Percentiles rank a stretch among this genome's conserved stretches.
Evolutionary conservation across 2,113 vertebrate species (phyloP).

Genomic region (Cacatua alba): DNA sequence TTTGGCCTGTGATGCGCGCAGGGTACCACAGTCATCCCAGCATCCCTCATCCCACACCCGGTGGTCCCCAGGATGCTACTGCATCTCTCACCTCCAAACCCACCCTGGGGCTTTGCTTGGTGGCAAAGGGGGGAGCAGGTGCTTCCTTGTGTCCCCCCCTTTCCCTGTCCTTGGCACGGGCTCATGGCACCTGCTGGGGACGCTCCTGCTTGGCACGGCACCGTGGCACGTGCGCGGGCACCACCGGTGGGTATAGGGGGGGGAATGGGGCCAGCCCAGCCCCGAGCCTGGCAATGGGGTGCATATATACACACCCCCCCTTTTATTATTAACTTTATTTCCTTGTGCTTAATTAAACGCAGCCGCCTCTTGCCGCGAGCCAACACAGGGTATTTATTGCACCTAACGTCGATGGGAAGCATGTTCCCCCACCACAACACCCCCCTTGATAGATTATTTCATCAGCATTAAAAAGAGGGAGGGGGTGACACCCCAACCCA

Average conservation of each 20-base stretch:
- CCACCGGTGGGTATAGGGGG: not conserved
- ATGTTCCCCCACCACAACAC: not conserved
- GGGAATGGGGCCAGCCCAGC: not conserved
- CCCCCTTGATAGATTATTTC: not conserved
- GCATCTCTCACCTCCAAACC: not conserved
- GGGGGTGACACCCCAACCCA: not conserved
- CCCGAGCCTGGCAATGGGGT: not conserved
- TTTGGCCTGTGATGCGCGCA: rapidly evolving
- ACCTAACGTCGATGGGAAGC: not conserved
- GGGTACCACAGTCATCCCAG: not conserved
- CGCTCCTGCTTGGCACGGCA: slow-evolving; percentile 19
- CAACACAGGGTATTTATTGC: slow-evolving; percentile 33
- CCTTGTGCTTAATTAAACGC: slow-evolving; percentile 67
- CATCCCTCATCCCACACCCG: not conserved
- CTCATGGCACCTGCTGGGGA: slow-evolving; percentile 25
- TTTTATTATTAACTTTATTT: not conserved
- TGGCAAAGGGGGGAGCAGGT: slow-evolving; percentile 4
- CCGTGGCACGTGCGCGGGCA: not conserved
- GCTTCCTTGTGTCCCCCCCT: not conserved
- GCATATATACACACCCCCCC: not conserved
- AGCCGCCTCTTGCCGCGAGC: slow-evolving; percentile 44
- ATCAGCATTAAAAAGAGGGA: not conserved
- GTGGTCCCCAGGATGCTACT: rapidly evolving
- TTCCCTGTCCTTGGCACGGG: not conserved
- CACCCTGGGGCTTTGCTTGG: not conserved